Evolutionary conservation across 1,140 invertebrate species (phyloP).

Genomic region (Diorhabda sublineata): DNA sequence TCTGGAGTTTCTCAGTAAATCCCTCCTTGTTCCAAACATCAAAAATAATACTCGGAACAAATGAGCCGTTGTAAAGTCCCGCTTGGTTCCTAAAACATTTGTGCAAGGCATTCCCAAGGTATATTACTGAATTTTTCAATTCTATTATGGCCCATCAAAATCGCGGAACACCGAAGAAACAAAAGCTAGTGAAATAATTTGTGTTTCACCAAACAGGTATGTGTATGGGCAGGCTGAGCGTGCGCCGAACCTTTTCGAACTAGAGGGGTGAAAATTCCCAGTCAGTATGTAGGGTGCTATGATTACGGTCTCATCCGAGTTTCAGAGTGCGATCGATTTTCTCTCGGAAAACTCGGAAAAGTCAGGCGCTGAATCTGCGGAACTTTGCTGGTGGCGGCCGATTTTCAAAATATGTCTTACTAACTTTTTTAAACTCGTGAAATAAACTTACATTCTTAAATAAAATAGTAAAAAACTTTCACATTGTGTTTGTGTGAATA

Average conservation of each 20-base stretch:
- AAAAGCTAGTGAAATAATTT: conserved; percentile 17
- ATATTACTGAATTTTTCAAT: conserved; percentile 14
- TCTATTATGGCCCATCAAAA: conserved; percentile 9
- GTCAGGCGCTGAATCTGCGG: not conserved
- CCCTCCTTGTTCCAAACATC: no score
- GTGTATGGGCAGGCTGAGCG: conserved; percentile 4
- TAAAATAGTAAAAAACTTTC: not conserved
- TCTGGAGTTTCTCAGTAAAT: no score
- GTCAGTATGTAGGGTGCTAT: conserved; percentile 16
- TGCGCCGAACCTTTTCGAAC: conserved; percentile 4
- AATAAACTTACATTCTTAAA: no score
- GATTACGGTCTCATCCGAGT: conserved; percentile 15
- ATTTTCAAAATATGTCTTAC: no score
- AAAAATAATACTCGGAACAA: not conserved
- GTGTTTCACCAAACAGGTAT: conserved; percentile 19
- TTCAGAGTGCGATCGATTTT: conserved; percentile 12
- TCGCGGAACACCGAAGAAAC: conserved; percentile 13
- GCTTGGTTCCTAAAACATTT: not conserved
- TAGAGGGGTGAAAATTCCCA: conserved; percentile 4
- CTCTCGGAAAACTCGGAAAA: not conserved
- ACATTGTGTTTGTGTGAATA: not conserved
- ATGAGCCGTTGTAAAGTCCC: not conserved
- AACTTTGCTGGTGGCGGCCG: not conserved
- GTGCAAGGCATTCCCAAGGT: not conserved
- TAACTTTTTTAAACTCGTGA: no score